phyloP scores from a whole-genome alignment of 2,113 vertebrate genomes.

The Ia io region DNA sequence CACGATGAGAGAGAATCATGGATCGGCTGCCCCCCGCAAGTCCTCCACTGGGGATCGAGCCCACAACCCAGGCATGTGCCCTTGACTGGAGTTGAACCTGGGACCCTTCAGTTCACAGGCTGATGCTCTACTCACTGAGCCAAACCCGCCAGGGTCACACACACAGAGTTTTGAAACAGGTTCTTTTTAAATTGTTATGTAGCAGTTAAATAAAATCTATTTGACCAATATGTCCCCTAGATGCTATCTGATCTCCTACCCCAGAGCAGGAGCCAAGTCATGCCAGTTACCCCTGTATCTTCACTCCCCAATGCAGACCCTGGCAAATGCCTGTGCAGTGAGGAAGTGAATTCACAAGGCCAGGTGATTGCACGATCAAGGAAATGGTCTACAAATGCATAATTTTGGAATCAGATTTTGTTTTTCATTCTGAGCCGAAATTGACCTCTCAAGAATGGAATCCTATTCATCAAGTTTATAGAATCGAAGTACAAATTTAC shows the following conservation, averaged over 20 bases:
- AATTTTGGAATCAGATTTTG: background rate
- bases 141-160: background rate
- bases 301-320: background rate
- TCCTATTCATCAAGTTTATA: conserved; percentile 17
- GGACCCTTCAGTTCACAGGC: no score
- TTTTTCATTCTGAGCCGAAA: conserved; percentile 15
- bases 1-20: no score
- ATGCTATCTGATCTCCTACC: background rate
- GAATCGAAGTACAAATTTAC: conserved; percentile 15
- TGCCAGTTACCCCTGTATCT: background rate
- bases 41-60: no score
- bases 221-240: background rate
- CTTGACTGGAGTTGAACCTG: no score
- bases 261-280: background rate
- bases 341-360: background rate
- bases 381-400: background rate
- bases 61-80: no score
- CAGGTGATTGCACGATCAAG: background rate
- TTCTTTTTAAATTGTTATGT: background rate
- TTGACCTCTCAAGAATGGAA: background rate
- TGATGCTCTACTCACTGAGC: no score
- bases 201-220: background rate
- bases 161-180: background rate
- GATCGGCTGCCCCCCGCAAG: no score
- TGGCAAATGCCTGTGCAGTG: background rate